Conservation (phyloP, 2,113 vertebrate species). For the Neotragus pygmaeus region DNA sequence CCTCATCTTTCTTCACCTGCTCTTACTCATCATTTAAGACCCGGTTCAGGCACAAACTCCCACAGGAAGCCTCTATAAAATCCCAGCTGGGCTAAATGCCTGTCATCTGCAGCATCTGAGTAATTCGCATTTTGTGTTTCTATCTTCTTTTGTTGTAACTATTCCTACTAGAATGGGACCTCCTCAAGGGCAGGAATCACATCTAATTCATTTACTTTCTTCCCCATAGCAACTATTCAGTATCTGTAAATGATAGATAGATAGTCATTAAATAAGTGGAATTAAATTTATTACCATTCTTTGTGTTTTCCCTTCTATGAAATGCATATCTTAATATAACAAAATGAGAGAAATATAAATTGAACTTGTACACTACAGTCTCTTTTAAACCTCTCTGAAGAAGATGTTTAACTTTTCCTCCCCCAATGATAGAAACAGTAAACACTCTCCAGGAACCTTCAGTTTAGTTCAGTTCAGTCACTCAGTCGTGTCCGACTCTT, state of each 20-base stretch:
- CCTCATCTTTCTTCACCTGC: conserved; percentile 52
- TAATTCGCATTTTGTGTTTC: not conserved
- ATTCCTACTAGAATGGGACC: not conserved
- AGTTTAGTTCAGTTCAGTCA: not conserved
- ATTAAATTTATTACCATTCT: not conserved
- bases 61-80: conserved; percentile 29
- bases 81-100: not conserved
- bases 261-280: not conserved
- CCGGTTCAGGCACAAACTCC: not conserved
- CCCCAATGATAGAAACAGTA: not conserved
- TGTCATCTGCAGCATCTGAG: not conserved
- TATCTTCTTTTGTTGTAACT: not conserved
- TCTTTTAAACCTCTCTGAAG: not conserved
- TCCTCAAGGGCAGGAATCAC: not conserved
- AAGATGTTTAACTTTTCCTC: not conserved
- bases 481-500: not conserved
- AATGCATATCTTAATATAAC: not conserved
- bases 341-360: not conserved
- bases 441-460: not conserved
- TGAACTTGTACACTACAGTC: not conserved
- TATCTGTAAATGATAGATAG: not conserved
- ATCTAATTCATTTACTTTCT: not conserved
- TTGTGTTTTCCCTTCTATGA: not conserved
- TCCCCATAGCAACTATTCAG: not conserved
- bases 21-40: conserved; percentile 19